Evolutionary conservation across 1,140 invertebrate species (phyloP).

Genomic region (Bombus picipes): DNA sequence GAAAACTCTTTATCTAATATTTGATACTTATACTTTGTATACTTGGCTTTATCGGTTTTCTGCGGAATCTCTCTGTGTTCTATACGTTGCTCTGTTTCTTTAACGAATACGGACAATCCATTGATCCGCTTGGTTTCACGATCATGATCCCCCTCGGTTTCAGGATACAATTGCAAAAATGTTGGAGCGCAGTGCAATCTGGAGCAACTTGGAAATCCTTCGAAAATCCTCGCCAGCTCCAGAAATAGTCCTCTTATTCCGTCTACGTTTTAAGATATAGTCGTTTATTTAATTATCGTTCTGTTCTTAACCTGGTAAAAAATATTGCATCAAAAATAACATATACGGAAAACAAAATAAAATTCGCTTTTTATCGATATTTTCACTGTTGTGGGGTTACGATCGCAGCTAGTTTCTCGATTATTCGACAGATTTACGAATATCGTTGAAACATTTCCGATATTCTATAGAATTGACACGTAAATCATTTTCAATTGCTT

Average conservation of each 20-base stretch:
- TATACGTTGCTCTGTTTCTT: background rate
- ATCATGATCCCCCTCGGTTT: conserved; percentile 21
- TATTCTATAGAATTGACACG: background rate
- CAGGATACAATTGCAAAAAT: conserved; percentile 29
- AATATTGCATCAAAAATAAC: background rate
- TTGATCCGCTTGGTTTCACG: conserved; percentile 43
- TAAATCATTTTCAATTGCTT: background rate
- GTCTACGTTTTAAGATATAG: background rate
- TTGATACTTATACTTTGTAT: background rate
- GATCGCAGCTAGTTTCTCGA: background rate
- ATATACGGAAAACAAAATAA: conserved; percentile 12
- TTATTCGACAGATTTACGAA: background rate
- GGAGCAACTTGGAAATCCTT: conserved; percentile 36
- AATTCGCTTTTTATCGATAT: background rate
- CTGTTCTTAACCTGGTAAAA: background rate
- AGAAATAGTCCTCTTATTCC: background rate
- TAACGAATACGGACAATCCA: conserved; percentile 50
- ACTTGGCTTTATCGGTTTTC: conserved; percentile 16
- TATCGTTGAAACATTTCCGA: background rate
- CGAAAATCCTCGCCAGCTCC: conserved; percentile 43
- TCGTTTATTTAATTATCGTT: background rate
- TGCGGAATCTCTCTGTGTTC: background rate
- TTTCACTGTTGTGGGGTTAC: background rate
- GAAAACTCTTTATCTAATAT: background rate
- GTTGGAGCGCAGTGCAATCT: conserved; percentile 10